Evolutionary conservation across 2,888 invertebrate species (phyloP).

Genomic region (Corythucha ciliata): DNA sequence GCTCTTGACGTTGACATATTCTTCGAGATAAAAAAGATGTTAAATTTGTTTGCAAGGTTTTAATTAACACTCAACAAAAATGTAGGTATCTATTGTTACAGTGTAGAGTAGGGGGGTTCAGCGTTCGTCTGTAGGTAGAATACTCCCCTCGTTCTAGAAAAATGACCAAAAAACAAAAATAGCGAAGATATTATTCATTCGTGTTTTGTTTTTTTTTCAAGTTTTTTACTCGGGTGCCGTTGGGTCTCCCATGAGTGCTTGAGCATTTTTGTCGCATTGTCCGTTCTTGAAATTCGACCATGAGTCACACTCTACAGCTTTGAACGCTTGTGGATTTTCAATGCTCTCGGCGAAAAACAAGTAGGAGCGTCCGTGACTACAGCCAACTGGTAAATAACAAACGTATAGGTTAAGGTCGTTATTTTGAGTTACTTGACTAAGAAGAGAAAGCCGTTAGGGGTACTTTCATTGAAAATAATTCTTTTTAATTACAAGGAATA

Average conservation of each 20-base stretch:
- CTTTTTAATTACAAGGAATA: too few relatives aligned
- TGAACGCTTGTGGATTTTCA: slow-evolving; percentile 28
- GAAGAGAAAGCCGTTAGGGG: too few relatives aligned
- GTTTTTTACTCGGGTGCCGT: slow-evolving; percentile 24
- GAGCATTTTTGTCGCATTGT: slow-evolving; percentile 21
- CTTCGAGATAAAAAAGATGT: too few relatives aligned
- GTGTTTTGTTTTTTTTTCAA: neutral
- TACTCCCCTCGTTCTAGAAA: slow-evolving; percentile 64
- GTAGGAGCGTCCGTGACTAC: slow-evolving; percentile 36
- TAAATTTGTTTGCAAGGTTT: too few relatives aligned
- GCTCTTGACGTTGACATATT: too few relatives aligned
- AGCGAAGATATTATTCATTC: neutral
- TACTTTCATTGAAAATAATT: too few relatives aligned
- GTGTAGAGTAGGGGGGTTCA: slow-evolving; percentile 59
- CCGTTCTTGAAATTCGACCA: slow-evolving; percentile 30
- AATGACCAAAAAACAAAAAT: slow-evolving; percentile 20
- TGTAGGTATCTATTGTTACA: too few relatives aligned
- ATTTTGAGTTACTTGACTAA: too few relatives aligned
- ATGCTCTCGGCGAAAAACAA: slow-evolving; percentile 35
- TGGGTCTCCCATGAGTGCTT: slow-evolving; percentile 31
- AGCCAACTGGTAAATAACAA: slow-evolving; percentile 33
- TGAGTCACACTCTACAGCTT: slow-evolving; percentile 28
- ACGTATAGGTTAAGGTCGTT: too few relatives aligned
- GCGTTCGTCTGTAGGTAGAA: slow-evolving; percentile 74
- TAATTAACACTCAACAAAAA: too few relatives aligned